Percentiles rank a stretch among this genome's conserved stretches.
phyloP scores from a whole-genome alignment of 2,888 invertebrate genomes.

The Diogma glabrata region DNA sequence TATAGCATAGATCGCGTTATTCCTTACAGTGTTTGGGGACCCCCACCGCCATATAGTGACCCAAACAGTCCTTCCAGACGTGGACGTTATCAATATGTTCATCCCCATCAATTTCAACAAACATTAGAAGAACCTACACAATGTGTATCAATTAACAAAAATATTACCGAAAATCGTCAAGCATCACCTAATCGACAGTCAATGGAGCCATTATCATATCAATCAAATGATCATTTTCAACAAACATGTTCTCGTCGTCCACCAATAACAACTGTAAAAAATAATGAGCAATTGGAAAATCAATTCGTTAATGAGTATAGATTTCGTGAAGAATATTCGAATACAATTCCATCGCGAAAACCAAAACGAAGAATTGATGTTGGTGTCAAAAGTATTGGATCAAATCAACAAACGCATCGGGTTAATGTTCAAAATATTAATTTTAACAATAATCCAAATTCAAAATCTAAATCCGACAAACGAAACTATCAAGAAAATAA shows the following conservation, averaged over 20 bases:
- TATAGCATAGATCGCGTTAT: constrained; percentile 48
- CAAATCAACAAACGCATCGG: constrained; percentile 27
- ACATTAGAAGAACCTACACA: constrained; percentile 20
- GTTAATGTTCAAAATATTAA: constrained; percentile 40
- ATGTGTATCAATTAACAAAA: constrained; percentile 17
- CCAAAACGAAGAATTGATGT: constrained; percentile 42
- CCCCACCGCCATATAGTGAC: constrained; percentile 79
- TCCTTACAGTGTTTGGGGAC: constrained; percentile 65
- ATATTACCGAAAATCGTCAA: background rate
- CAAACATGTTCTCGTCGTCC: background rate
- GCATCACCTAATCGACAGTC: too few relatives aligned
- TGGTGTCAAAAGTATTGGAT: constrained; percentile 36
- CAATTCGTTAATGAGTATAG: constrained; percentile 21
- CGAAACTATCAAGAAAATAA: constrained; percentile 34
- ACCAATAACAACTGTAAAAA: constrained; percentile 29
- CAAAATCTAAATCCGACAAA: constrained; percentile 21
- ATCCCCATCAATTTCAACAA: background rate
- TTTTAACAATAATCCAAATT: constrained; percentile 17
- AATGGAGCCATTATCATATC: constrained; percentile 22
- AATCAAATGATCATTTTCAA: constrained; percentile 16
- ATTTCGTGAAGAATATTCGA: constrained; percentile 37
- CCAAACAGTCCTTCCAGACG: constrained; percentile 58
- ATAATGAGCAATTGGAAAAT: constrained; percentile 44
- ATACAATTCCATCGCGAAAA: constrained; percentile 44
- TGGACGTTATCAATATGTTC: constrained; percentile 31